Base-by-base conservation (phyloP, 1,140 invertebrate species). In the Choristoneura fumiferana region DNA sequence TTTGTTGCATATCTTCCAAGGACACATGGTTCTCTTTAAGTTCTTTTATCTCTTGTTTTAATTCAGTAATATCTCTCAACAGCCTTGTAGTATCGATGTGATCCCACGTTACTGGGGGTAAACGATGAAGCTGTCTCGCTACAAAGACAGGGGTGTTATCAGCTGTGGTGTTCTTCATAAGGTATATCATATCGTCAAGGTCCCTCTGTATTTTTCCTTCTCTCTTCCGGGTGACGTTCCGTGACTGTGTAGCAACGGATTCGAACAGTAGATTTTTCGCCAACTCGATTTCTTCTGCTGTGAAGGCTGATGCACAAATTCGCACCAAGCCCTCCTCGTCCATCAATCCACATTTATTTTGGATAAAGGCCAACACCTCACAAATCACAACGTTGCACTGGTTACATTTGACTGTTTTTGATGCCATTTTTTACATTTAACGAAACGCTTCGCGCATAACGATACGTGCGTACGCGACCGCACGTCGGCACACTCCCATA, bases 61-160 rank as follows among this genome's bases (percentile, higher is more conserved):
- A 12, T 8, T 22, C 12, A 5, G 54, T n/a, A 29, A 63, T n/a
- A 15, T 63, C 56, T 33, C 55, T 63, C 8, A 63, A 43, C 4
- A 63, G 13, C n/a, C 37, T 63, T 15, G 62, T 59, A 6, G 18
- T 33, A 53, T 63, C 62, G 8, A 63, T 12, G 22, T 63, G 62
- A n/a, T 63, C 57, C 12, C 55, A 63, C 4, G 35, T 29, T 13
- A 63, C 14, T 14, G 56, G 56, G 4, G 61, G 61, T 34, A 57
- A 18, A 33, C 40, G 45, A 10, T 62, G 38, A 10, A 62, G 15
- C 4, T 58, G 37, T 10, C 52, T 34, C 0, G 60, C 60, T 8
- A 62, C 55, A 40, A 62, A 62, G 1, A 43, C 18, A 36, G 56
- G 60, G 14, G 53, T 54, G 4, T 15, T 9, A 14, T 62, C 60